A percentile compares a stretch with the other conserved stretches of the same genome.
Evolutionary conservation across 2,797 vertebrate species (phyloP).

Genomic region (Anableps anableps): DNA sequence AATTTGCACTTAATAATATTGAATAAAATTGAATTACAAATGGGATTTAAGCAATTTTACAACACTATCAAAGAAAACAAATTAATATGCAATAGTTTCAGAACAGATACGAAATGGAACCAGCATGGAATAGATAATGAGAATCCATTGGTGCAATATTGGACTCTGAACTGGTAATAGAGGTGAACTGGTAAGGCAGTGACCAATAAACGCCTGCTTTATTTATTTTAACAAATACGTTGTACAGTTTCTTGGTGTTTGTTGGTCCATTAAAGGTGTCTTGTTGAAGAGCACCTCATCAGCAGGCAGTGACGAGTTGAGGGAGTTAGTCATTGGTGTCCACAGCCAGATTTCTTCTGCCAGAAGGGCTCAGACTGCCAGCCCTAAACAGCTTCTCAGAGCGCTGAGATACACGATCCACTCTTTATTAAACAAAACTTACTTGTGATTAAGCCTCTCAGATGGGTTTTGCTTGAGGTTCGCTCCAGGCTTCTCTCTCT

Average conservation of each 20-base stretch:
- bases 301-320: constrained; percentile 26
- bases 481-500: constrained; percentile 42
- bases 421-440: constrained; percentile 76
- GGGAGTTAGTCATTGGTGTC: constrained; percentile 37
- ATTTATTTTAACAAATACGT: neutral
- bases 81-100: neutral
- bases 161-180: neutral
- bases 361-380: constrained; percentile 40
- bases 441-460: constrained; percentile 74
- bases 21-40: neutral
- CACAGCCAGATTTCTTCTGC: constrained; percentile 34
- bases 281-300: constrained; percentile 50
- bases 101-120: neutral
- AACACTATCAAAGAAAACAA: neutral
- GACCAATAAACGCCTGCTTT: neutral
- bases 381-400: constrained; percentile 40
- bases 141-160: too few species aligned
- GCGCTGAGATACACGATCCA: constrained; percentile 63
- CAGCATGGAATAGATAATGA: neutral
- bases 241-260: neutral
- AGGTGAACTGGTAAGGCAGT: neutral
- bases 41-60: too few species aligned
- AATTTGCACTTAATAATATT: neutral
- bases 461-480: constrained; percentile 67
- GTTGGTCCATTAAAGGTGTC: constrained; percentile 14